Conservation (phyloP, 1,140 invertebrate genomes). For the Bactericera cockerelli region DNA sequence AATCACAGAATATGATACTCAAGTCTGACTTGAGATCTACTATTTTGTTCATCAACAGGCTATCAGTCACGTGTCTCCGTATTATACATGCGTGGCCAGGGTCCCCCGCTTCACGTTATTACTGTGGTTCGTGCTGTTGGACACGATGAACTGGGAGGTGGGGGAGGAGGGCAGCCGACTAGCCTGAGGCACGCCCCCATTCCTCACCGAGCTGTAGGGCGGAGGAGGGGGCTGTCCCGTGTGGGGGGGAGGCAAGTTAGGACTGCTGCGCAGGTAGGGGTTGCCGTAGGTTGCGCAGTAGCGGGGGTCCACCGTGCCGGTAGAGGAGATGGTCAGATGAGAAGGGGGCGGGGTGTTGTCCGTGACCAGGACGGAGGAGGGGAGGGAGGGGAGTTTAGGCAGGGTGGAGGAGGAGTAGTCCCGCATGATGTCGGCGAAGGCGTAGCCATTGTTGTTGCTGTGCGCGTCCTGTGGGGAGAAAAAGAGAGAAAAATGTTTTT, state of each 20-base stretch:
- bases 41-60: too few species aligned
- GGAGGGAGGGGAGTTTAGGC: constrained; percentile 25
- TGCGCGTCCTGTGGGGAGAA: constrained; percentile 55
- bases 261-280: constrained; percentile 55
- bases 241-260: constrained; percentile 33
- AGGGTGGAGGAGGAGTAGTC: constrained; percentile 70
- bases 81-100: constrained; percentile 42
- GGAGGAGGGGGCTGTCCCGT: constrained; percentile 60
- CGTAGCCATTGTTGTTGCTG: constrained; percentile 76
- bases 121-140: constrained; percentile 29
- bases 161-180: constrained; percentile 32
- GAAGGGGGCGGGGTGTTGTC: background rate
- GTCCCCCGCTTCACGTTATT: constrained; percentile 39
- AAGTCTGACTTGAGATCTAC: too few species aligned
- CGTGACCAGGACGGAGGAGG: background rate
- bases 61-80: too few species aligned
- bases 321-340: constrained; percentile 10
- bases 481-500: constrained; percentile 37
- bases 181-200: constrained; percentile 34
- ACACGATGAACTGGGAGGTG: constrained; percentile 34
- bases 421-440: constrained; percentile 68
- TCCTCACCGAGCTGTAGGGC: constrained; percentile 38
- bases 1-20: too few species aligned
- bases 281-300: constrained; percentile 80
- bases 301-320: constrained; percentile 56